Base-by-base conservation (phyloP, 2,888 invertebrate species). In the Dryobota labecula region DNA sequence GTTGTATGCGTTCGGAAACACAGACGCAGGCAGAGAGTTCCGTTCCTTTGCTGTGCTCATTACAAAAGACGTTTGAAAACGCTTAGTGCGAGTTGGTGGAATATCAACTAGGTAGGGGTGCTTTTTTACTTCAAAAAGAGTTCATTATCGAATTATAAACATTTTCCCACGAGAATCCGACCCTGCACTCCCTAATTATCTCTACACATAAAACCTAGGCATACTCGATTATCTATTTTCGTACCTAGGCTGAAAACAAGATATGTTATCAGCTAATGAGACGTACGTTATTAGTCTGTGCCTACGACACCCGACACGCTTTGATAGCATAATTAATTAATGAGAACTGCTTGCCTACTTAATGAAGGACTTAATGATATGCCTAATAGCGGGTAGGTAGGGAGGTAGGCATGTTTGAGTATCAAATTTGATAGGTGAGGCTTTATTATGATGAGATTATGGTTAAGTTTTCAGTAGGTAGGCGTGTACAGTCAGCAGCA, bases 251-350 rank as follows among this genome's bases (percentile, higher is more conserved):
- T 36, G 8, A 61, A 38, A 62, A 38, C n/a, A 58, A 64, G n/a
- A 54, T 13, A 63, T 61, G n/a, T 27, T 65, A 78, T 69, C 64
- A 56, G 41, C 64, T 80, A 80, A 78, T 80, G 60, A 81, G 69
- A 69, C 38, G 30, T n/a, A 6, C 24, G 15, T 58, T 68, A 84
- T 81, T 71, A 84, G 70, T 45, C 7, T 24, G 67, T n/a, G n/a
- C n/a, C n/a, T n/a, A 36, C 13, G 75, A 70, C 51, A 84, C 82
- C 67, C 78, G 72, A 79, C 60, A 49, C 73, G 41, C 24, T 20
- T 60, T 9, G 18, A 41, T 64, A 78, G 73, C 64, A 18, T 76
- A 68, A 78, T 84, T 78, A 82, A 82, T 82, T 82, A 74, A 70
- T 70, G 53, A 73, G 45, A 13, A 30, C 84, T 83, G 65, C 79